Evolutionary conservation across 1,140 invertebrate genomes (phyloP), one percentile per base, ranked within the genome.

Genomic region (Diorhabda sublineata): DNA sequence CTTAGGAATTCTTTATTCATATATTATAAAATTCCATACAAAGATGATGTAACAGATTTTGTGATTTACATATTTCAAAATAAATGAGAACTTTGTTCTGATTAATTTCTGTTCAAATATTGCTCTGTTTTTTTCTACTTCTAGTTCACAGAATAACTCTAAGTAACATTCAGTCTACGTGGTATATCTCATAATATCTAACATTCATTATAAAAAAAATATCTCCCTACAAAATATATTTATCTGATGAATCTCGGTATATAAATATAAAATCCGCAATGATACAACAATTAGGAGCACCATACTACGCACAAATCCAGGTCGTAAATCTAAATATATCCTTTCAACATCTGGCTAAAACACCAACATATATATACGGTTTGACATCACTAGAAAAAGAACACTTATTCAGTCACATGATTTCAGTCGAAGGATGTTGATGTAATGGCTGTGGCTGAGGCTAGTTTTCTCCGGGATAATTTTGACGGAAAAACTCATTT

Each of bases 211-310:
- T 26, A 26, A 26, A 26, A 26, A 26, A 26, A 64, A 71, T 9
- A 45, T 69, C 6, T 68, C 71, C 61, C 70, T 73, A 71, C 70
- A 75, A 75, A 75, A 75, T 73, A 73, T 69, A 69, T 70, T 64
- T 61, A 66, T 65, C 9, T 60, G 71, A 69, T 75, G 73, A 69
- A 74, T 71, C 69, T 70, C 62, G 45, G 69, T 64, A 52, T 73
- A 71, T 71, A 74, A 74, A 75, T 75, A 75, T 72, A 75, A 75
- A 75, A 75, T 75, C 70, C 70, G 74, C 74, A 75, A 75, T 26
- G 26, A 26, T 26, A 73, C 73, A 60, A 45, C 67, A 71, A 26
- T 71, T 67, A 67, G 68, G 70, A 74, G 70, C 63, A 71, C 63
- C 67, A 71, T 67, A 68, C 70, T 74, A 74, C 62, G 72, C 69